A percentile compares a stretch with the other conserved stretches of the same genome.
These are phyloP conservation scores for Halcyon leucocephala DNA, from an alignment of 2,797 vertebrate species.

Conservation along the genomic window DNA sequence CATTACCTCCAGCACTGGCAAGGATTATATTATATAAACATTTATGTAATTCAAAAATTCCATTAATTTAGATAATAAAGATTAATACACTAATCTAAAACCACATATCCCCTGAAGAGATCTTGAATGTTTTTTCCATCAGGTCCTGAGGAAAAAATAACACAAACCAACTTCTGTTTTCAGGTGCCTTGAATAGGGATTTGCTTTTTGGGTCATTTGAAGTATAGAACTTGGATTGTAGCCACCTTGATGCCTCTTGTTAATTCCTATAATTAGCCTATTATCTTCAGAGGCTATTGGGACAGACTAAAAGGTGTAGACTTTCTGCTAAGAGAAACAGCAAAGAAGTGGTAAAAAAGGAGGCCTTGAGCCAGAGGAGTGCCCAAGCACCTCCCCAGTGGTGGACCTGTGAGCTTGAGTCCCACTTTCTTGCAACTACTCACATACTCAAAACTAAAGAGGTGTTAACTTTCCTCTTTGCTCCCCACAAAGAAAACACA, in stretches of 20 bases:
- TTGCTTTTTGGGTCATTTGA: background rate
- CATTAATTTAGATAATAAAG: conserved; percentile 65
- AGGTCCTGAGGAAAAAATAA: background rate
- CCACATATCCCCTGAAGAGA: background rate
- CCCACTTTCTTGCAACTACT: background rate
- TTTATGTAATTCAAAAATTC: conserved; percentile 41
- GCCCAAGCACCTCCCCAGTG: fast-evolving
- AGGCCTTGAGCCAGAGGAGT: background rate
- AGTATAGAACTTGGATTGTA: background rate
- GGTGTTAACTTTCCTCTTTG: background rate
- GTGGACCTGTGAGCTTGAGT: background rate
- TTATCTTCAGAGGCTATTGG: background rate
- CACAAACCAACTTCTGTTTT: background rate
- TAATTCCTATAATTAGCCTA: background rate
- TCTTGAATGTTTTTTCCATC: background rate
- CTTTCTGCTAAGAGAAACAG: background rate
- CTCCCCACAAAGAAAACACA: background rate
- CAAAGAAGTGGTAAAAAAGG: background rate
- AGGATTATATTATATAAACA: conserved; percentile 45
- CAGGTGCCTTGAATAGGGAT: background rate
- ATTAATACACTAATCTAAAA: conserved; percentile 47
- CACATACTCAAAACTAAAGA: background rate
- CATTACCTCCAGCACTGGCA: conserved; percentile 66
- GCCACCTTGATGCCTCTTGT: background rate
- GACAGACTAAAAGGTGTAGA: background rate